A percentile compares a stretch with the other conserved stretches of the same genome.
Conservation (phyloP, 2,113 vertebrate species). For the Nibea coibor region DNA sequence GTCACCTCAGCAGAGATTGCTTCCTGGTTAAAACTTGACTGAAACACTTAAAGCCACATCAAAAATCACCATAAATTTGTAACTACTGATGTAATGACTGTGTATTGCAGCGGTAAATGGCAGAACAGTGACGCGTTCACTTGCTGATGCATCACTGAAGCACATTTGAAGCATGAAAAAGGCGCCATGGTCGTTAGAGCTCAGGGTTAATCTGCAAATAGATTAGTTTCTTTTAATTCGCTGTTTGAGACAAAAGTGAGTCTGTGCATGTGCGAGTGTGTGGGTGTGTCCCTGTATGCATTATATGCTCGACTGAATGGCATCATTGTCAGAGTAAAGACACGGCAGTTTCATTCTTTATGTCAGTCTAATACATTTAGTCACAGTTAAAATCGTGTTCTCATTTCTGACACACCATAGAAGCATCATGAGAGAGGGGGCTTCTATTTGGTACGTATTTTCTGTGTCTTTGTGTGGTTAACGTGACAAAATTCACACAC, state of each 20-base stretch:
- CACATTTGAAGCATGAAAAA: no score
- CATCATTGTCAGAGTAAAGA: slow-evolving; percentile 42
- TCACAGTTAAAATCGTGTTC: not conserved
- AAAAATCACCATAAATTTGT: not conserved
- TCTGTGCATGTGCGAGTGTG: slow-evolving; percentile 4
- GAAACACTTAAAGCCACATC: not conserved
- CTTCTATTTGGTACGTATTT: not conserved
- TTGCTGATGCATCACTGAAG: no score
- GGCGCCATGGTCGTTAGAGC: no score
- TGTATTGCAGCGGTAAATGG: no score
- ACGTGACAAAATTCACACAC: not conserved
- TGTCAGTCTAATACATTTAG: not conserved
- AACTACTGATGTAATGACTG: no score
- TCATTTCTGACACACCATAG: not conserved
- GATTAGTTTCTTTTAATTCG: not conserved
- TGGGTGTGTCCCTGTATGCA: slow-evolving; percentile 18
- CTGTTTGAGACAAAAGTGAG: not conserved
- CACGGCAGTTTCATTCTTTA: not conserved
- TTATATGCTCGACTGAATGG: slow-evolving; percentile 45
- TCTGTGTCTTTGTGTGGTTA: not conserved
- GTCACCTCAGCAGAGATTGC: not conserved
- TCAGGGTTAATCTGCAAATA: no score
- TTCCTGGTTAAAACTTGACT: not conserved
- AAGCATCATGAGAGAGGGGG: not conserved
- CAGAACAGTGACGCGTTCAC: no score